Evolutionary conservation across 2,113 vertebrate genomes (phyloP).

Genomic region (Gadus macrocephalus): DNA sequence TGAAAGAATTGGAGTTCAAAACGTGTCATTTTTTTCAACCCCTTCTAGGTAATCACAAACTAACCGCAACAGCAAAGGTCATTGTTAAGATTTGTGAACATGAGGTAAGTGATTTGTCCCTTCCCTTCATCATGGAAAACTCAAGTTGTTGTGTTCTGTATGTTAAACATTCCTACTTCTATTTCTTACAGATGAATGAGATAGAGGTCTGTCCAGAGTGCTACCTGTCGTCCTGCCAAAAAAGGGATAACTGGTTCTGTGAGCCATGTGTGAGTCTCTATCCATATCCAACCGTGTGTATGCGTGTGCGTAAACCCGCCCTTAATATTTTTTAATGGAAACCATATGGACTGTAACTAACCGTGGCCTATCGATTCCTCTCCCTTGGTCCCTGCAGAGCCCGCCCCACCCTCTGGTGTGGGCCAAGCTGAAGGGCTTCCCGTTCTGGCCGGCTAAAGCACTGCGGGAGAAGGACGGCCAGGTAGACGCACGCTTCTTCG

Average conservation of each 20-base stretch:
- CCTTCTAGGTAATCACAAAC: constrained; percentile 91
- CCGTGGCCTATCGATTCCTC: neutral
- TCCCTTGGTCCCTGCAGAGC: constrained; percentile 72
- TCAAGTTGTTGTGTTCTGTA: neutral
- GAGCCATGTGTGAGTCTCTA: constrained; percentile 89
- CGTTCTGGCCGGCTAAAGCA: constrained; percentile 98
- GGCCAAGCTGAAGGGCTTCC: constrained; percentile 98
- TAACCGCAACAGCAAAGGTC: constrained; percentile 96
- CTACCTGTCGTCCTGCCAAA: constrained; percentile 97
- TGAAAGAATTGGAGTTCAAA: no score
- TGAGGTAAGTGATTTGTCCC: constrained; percentile 73
- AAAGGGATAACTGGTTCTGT: constrained; percentile 99
- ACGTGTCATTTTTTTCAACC: neutral
- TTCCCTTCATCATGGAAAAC: neutral
- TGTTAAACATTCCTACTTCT: constrained; percentile 4
- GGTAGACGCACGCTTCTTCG: constrained; percentile 97
- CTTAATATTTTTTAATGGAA: no score
- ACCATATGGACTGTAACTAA: neutral
- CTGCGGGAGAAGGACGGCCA: constrained; percentile 95
- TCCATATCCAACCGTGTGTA: neutral
- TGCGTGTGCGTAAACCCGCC: no score
- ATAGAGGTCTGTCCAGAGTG: constrained; percentile 99
- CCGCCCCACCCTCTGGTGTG: constrained; percentile 95
- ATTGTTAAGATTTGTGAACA: constrained; percentile 99
- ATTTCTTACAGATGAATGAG: constrained; percentile 91